phyloP scores from a whole-genome alignment of 2,888 invertebrate genomes.

The Kryphioiulus occultus region DNA sequence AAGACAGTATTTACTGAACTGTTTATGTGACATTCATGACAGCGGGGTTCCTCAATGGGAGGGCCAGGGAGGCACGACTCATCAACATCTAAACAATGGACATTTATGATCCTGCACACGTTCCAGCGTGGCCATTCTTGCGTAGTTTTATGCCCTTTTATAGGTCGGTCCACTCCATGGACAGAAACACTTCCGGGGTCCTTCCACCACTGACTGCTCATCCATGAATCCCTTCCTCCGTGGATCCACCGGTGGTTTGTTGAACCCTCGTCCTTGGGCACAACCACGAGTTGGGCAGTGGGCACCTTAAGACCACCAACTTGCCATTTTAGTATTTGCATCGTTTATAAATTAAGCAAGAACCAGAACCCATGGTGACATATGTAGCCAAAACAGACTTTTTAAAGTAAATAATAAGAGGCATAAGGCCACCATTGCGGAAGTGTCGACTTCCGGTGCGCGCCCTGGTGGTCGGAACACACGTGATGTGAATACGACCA shows the following conservation, averaged over 20 bases:
- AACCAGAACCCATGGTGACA: background rate
- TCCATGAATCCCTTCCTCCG: background rate
- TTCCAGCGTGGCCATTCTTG: background rate
- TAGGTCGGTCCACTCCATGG: background rate
- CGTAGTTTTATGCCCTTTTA: background rate
- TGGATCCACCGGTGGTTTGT: background rate
- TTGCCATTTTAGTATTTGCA: background rate
- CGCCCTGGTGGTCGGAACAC: background rate
- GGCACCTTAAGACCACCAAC: background rate
- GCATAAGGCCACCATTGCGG: background rate
- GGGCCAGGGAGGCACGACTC: background rate
- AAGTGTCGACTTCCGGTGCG: background rate
- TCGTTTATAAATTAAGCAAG: background rate
- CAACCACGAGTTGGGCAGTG: background rate
- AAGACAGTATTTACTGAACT: background rate
- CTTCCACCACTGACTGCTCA: background rate
- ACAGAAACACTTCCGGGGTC: background rate
- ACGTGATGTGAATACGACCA: background rate
- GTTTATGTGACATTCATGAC: background rate
- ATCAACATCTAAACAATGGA: background rate
- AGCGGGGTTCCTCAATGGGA: background rate
- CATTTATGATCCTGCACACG: background rate
- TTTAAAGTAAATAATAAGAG: background rate
- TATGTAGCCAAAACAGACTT: background rate
- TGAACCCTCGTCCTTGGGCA: background rate